Evolutionary conservation across 92 coral and sea anemone species (phyloP), one percentile per base, ranked within the genome.

Genomic region (Palythoa heliodiscus): DNA sequence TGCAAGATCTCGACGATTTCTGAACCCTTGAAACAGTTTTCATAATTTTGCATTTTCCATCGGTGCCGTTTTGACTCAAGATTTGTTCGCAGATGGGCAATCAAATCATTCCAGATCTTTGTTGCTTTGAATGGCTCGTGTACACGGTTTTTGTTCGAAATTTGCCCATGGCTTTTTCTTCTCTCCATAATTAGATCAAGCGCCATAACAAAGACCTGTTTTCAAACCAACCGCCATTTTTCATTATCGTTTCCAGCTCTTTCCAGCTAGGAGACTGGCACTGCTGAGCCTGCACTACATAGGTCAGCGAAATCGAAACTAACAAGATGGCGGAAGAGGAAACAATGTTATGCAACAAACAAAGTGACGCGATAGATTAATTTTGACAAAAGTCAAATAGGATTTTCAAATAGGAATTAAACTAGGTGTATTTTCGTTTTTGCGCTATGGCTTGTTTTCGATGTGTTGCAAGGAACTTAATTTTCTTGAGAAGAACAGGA

Each of bases 101-200:
- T 90, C 73, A 97, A 87, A 5, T 89, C 93, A 64, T 97, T 94
- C 99, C 99, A 97, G 78, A 97, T 97, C 87, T 93, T 93, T 61
- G 99, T 97, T 15, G 99, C 99, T 84, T 88, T 94, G 89, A 97
- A 97, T 16, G 98, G 98, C 67, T 93, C 93, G 75, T 29, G 58
- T 22, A 43, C 74, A 22, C 50, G 60, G 66, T 37, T 23, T 47
- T 80, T 24, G 20, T 11, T 20, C 16, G 75, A 67, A 22, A 80
- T 24, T 64, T 80, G 84, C 24, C 84, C 66, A 48, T 40, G 60
- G 40, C 60, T 66, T 78, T 47, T 78, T 63, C 72, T 66, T 47
- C 74, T 47, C 40, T 80, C 84, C 84, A 80, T 80, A 79, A 47
- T 6, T 24, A 11, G 5, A n/a, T 38, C 35, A 48, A 60, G n/a